Conservation (phyloP, 2,113 vertebrate genomes). For the zebrafish (Danio rerio) region DNA sequence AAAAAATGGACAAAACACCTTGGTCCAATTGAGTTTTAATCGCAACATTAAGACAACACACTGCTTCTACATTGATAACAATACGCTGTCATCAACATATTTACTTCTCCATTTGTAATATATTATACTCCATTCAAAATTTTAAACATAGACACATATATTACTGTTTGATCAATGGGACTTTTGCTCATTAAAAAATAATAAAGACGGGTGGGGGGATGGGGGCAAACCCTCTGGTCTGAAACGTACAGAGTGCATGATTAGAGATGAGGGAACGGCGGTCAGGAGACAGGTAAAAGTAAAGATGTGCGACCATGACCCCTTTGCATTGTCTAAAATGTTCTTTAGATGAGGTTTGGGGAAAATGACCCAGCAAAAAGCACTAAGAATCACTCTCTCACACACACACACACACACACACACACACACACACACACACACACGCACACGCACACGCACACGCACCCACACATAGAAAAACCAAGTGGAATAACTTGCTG, state of each 20-base stretch:
- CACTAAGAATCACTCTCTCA: conserved; percentile 5
- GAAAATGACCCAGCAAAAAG: conserved; percentile 43
- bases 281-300: neutral
- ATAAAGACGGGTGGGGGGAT: neutral
- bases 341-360: conserved; percentile 23
- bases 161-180: conserved; percentile 47
- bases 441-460: conserved; percentile 1
- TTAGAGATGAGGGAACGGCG: neutral
- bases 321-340: conserved; percentile 30
- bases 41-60: conserved; percentile 79
- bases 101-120: conserved; percentile 63
- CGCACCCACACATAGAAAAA: conserved; percentile 25
- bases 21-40: conserved; percentile 81
- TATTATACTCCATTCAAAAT: conserved; percentile 71
- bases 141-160: conserved; percentile 62
- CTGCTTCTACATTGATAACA: conserved; percentile 77
- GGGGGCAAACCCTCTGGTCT: conserved; percentile 35
- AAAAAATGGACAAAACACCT: conserved; percentile 36
- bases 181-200: conserved; percentile 55
- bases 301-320: conserved; percentile 16
- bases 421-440: conserved; percentile 2
- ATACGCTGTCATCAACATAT: conserved; percentile 67
- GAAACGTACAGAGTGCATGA: conserved; percentile 45
- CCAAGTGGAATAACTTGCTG: conserved; percentile 36
- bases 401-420: conserved; percentile 5